phyloP scores from a whole-genome alignment of 2,113 vertebrate species.

The Oncorhynchus mykiss region DNA sequence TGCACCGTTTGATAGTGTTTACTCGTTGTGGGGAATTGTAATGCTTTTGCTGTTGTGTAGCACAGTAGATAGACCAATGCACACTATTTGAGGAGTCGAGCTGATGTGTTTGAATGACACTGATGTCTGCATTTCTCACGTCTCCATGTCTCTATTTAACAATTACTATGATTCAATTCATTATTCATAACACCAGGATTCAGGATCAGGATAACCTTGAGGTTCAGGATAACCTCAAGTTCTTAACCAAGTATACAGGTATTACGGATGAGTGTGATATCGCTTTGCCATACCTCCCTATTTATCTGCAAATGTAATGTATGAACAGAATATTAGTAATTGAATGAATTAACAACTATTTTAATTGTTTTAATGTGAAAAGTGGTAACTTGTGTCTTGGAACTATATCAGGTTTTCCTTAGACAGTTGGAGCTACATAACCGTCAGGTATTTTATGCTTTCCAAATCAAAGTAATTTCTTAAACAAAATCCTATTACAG shows the following conservation, averaged over 20 bases:
- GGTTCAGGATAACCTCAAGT: not conserved
- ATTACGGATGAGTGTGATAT: not conserved
- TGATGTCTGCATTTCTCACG: not conserved
- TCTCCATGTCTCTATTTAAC: not conserved
- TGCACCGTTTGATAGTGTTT: slow-evolving; percentile 40
- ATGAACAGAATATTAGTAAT: not conserved
- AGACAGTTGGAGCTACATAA: not conserved
- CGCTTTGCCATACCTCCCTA: too few relatives aligned
- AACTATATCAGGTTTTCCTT: slow-evolving; percentile 2
- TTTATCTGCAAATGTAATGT: not conserved
- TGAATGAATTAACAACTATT: not conserved
- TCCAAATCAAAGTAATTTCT: slow-evolving; percentile 6
- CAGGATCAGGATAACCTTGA: too few relatives aligned
- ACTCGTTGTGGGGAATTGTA: not conserved
- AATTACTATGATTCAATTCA: not conserved
- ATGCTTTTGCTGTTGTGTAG: not conserved
- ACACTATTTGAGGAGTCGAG: not conserved
- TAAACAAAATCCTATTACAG: not conserved
- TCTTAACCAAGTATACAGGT: too few relatives aligned
- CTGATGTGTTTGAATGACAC: not conserved
- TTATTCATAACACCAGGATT: not conserved
- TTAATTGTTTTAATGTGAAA: not conserved
- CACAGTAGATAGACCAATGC: not conserved
- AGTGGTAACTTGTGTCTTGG: not conserved
- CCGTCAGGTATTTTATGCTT: slow-evolving; percentile 13